Base-by-base conservation (phyloP, 2,113 vertebrate genomes). In the Cyanistes caeruleus region DNA sequence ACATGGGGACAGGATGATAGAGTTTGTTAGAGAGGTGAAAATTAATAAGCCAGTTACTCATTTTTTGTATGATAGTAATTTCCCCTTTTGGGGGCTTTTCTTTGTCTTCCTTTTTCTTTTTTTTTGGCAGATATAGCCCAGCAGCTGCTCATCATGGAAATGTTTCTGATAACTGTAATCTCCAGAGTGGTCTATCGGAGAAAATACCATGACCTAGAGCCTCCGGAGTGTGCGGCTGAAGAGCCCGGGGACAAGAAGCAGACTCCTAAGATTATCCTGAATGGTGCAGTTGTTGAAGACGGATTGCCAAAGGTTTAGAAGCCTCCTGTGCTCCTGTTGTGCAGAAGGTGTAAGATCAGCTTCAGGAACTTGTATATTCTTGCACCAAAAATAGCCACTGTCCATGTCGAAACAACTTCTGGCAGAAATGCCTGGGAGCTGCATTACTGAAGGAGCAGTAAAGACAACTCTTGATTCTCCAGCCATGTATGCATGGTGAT, bases 161-260 rank as follows among this genome's bases (percentile, higher is more conserved):
- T 99, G 98, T 99, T 99, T 95, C 97, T 99, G 87, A 98, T 99
- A 90, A 99, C 98, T 19, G 89, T 99, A 58, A 96, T 98, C 16
- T 98, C 98, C 7, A 97, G 98, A 35, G 85, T 98, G 87, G 89
- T 99, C 55, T 99, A 99, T 81, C 96, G 98, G 35, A 97, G 98
- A 78, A 97, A 93, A 88, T 99, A 98, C 3, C 69, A 98, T 2
- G 97, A 98, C 8, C 87, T 98, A 53, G 96, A 95, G 62, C 89
- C 85, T 70, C 87, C 27, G 1, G 89, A 90, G 49, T 77, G 94
- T 6, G 68, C 21, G 8, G 86, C 97, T 23, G 97, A 97, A n/a
- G 94, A 94, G 27, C 86, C 93, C 21, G 91, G 77, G 22, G 97
- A 96, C 76, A 48, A 77, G 25, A 41, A 95, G 49, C 52, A 95